Evolutionary conservation across 1,140 invertebrate genomes (phyloP), one percentile per base, ranked within the genome.

Genomic region (Dinothrombium tinctorium): DNA sequence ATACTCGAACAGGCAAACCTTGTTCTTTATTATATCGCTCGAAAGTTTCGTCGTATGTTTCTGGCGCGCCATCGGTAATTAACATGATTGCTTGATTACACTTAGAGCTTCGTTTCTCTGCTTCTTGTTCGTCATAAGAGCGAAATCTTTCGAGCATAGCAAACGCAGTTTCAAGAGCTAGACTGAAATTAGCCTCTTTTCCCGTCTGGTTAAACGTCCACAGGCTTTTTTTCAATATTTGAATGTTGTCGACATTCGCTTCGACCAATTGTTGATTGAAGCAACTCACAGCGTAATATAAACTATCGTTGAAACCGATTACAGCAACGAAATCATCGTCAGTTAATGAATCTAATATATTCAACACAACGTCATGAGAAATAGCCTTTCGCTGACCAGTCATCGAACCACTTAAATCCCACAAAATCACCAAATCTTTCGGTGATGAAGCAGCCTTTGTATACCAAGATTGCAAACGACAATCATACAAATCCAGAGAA

Each of bases 11-110:
- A 44, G 81, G 72, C 37, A 54, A 41, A n/a, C n/a, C n/a, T 28
- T 37, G 38, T 14, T 41, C 45, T 15, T 37, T 42, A 58, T 94
- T 95, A 59, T 78, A 86, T 44, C 67, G 61, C 51, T 79, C 67
- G 57, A 95, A 95, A 35, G 92, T 73, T 49, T 84, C 76, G 52
- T 86, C 74, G 58, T 76, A 89, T 53, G 78, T 82, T 49, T 84
- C 79, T 12, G 90, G 86, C 17, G 90, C 81, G 20, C 90, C 92
- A 62, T 98, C 92, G 8, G 90, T 94, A 47, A 99, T 76, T 33
- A 99, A 59, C 89, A 98, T 96, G 51, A 98, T 96, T 8, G 87
- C 89, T 61, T 90, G 77, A 61, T 95, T 96, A 53, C 90, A 98
- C 9, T 89, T 76, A 45, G 69, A 66, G 7, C 82, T 81, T 49